phyloP scores from a whole-genome alignment of 2,113 vertebrate genomes.

The Sturnira hondurensis region DNA sequence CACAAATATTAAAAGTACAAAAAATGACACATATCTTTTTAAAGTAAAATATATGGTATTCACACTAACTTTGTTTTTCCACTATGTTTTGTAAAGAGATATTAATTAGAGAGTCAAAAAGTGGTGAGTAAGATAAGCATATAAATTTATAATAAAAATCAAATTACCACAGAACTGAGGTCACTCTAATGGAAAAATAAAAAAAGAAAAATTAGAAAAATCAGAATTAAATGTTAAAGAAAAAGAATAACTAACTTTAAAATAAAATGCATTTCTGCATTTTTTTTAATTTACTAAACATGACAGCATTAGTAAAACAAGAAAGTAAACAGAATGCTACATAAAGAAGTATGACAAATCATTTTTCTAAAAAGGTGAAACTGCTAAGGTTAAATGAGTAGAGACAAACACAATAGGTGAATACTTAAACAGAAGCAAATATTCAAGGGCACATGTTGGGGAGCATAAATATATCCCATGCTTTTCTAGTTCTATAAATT shows the following conservation, averaged over 20 bases:
- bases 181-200: conserved; percentile 99
- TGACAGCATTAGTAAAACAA: conserved; percentile 85
- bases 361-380: conserved; percentile 57
- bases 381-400: conserved; percentile 52
- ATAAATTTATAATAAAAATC: conserved; percentile 91
- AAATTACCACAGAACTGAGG: conserved; percentile 99
- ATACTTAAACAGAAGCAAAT: conserved; percentile 1
- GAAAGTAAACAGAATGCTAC: conserved; percentile 81
- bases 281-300: conserved; percentile 78
- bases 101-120: conserved; percentile 80
- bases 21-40: conserved; percentile 30
- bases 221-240: conserved; percentile 94
- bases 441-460: background rate
- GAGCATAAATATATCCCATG: background rate
- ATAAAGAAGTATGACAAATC: conserved; percentile 72
- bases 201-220: conserved; percentile 96
- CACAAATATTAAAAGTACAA: conserved; percentile 30
- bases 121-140: conserved; percentile 82
- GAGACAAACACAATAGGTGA: conserved; percentile 28
- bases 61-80: conserved; percentile 85
- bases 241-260: conserved; percentile 84
- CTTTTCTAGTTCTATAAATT: background rate
- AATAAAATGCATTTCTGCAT: conserved; percentile 86
- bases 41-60: conserved; percentile 38
- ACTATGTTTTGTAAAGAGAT: conserved; percentile 82